Evolutionary conservation across 2,113 vertebrate genomes (phyloP).

Genomic region (Pteruthius melanotis): DNA sequence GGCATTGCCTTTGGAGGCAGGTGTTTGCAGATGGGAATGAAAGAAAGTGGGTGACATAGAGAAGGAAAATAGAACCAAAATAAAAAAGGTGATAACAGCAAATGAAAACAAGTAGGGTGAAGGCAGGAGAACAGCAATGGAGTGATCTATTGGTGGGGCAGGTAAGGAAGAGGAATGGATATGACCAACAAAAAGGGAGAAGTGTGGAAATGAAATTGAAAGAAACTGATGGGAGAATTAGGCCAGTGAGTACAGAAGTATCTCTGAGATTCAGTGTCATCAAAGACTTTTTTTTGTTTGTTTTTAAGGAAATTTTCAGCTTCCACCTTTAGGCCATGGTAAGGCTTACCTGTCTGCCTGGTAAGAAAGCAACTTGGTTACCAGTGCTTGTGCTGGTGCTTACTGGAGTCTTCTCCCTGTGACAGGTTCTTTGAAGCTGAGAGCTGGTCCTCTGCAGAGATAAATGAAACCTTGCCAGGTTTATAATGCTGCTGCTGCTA

Average conservation of each 20-base stretch:
- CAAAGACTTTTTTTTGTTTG: neutral
- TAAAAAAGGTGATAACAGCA: neutral
- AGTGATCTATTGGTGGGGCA: neutral
- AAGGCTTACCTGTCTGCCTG: neutral
- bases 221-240: neutral
- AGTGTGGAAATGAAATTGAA: neutral
- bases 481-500: neutral
- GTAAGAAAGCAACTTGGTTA: neutral
- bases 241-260: neutral
- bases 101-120: neutral
- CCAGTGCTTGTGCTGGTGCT: neutral
- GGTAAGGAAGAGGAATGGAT: neutral
- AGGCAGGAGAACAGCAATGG: fast-evolving
- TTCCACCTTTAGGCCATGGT: neutral
- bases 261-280: neutral
- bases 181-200: neutral
- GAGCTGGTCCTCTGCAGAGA: neutral
- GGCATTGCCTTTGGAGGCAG: neutral
- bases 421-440: neutral
- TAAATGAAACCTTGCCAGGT: neutral
- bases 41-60: neutral
- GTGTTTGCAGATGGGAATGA: neutral
- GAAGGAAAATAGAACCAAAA: neutral
- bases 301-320: neutral
- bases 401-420: neutral